Conservation (phyloP, 1,140 invertebrate genomes). For the Battus philenor region DNA sequence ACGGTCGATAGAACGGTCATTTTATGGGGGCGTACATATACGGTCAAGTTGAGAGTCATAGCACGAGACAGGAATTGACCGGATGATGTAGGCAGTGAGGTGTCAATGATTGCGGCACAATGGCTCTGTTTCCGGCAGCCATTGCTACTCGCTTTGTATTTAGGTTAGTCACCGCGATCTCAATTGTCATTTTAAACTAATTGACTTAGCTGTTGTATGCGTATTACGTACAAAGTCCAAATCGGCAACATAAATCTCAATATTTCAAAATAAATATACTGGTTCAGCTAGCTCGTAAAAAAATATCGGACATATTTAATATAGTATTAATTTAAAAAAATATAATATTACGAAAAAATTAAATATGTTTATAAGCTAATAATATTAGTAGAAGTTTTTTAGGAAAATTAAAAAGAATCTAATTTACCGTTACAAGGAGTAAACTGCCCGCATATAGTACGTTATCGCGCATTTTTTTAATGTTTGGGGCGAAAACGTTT, state of each 20-base stretch:
- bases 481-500: constrained; percentile 26
- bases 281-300: too few relatives aligned
- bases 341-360: too few relatives aligned
- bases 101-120: constrained; percentile 71
- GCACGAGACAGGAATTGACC: constrained; percentile 51
- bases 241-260: too few relatives aligned
- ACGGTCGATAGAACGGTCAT: neutral
- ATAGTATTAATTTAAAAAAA: too few relatives aligned
- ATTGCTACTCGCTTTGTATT: constrained; percentile 60
- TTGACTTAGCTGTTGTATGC: constrained; percentile 40
- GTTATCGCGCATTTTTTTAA: constrained; percentile 21
- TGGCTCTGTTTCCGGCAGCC: constrained; percentile 57
- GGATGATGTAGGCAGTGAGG: constrained; percentile 59
- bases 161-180: constrained; percentile 71
- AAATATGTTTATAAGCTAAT: too few relatives aligned
- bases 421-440: constrained; percentile 30
- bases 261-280: too few relatives aligned
- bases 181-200: constrained; percentile 62
- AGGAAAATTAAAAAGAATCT: constrained; percentile 22
- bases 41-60: constrained; percentile 25
- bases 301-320: too few relatives aligned
- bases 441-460: constrained; percentile 26
- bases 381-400: too few relatives aligned
- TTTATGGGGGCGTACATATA: constrained; percentile 9
- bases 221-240: constrained; percentile 24